phyloP scores from a whole-genome alignment of 1,140 invertebrate species.

The Druon quercuslanigerum region DNA sequence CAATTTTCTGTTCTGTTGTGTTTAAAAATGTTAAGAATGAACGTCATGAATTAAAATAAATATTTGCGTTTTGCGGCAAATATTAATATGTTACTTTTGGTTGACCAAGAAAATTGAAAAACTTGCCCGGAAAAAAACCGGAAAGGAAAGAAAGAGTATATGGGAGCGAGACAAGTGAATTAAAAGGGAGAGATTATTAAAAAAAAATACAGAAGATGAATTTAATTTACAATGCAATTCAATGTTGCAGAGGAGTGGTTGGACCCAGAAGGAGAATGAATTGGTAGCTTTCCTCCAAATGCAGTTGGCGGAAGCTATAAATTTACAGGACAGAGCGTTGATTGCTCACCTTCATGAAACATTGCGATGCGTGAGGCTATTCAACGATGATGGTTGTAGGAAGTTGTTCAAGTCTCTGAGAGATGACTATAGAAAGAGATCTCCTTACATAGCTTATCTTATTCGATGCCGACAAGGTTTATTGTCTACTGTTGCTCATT shows the following conservation, averaged over 20 bases:
- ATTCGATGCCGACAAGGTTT: constrained; percentile 89
- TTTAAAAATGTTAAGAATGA: too few relatives aligned
- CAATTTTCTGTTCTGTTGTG: too few relatives aligned
- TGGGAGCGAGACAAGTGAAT: background rate
- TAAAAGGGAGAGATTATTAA: background rate
- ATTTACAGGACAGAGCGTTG: constrained; percentile 86
- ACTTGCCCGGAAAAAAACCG: too few relatives aligned
- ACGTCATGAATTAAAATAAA: too few relatives aligned
- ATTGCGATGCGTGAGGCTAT: constrained; percentile 85
- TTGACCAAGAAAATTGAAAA: too few relatives aligned
- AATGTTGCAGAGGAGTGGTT: constrained; percentile 68
- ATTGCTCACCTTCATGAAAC: constrained; percentile 93
- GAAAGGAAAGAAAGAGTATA: too few relatives aligned
- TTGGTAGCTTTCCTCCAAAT: constrained; percentile 84
- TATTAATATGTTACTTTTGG: too few relatives aligned
- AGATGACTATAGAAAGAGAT: constrained; percentile 87
- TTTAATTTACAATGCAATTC: constrained; percentile 42
- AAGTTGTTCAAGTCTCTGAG: constrained; percentile 87
- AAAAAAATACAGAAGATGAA: background rate
- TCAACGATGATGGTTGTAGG: constrained; percentile 84
- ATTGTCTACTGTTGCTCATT: constrained; percentile 85
- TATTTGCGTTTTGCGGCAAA: too few relatives aligned
- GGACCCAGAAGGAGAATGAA: constrained; percentile 79
- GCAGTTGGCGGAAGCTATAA: constrained; percentile 92
- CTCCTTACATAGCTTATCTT: constrained; percentile 91